These are phyloP conservation scores for Cryptosula pallasiana DNA, from an alignment of 2,888 invertebrate species.

Conservation along the genomic window DNA sequence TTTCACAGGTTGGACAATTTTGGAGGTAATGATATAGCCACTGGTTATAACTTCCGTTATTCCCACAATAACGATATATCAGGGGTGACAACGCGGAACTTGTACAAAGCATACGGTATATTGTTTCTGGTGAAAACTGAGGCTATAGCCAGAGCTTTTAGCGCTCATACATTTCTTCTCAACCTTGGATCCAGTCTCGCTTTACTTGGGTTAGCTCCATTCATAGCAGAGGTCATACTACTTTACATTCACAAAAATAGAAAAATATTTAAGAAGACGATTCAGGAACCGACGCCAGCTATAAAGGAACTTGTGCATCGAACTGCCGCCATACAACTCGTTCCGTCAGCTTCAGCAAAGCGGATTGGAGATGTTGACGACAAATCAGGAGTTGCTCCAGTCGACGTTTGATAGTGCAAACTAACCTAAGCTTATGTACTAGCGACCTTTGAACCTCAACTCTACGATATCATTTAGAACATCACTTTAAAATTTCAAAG, in stretches of 20 bases:
- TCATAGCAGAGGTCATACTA: neutral
- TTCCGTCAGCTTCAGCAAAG: no score
- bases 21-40: slow-evolving; percentile 2
- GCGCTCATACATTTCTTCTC: slow-evolving; percentile 53
- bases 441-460: no score
- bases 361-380: no score
- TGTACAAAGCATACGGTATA: slow-evolving; percentile 56
- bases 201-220: slow-evolving; percentile 48
- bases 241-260: neutral
- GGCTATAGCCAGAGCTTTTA: slow-evolving; percentile 56
- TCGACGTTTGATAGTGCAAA: no score
- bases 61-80: slow-evolving; percentile 49
- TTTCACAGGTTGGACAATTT: slow-evolving; percentile 55
- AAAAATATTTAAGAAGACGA: neutral
- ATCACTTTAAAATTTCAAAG: no score
- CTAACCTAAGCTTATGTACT: no score
- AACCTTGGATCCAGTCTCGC: slow-evolving; percentile 58
- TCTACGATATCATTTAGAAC: no score
- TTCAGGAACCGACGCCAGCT: no score
- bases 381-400: no score
- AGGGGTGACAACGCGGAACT: slow-evolving; percentile 43
- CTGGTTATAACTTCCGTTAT: slow-evolving; percentile 35
- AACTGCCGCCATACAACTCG: no score
- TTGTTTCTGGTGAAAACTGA: slow-evolving; percentile 54
- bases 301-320: no score